A percentile compares a stretch with the other conserved stretches of the same genome.
Evolutionary conservation across 2,797 vertebrate species (phyloP).

Genomic region (Schizothorax lantsangensis): DNA sequence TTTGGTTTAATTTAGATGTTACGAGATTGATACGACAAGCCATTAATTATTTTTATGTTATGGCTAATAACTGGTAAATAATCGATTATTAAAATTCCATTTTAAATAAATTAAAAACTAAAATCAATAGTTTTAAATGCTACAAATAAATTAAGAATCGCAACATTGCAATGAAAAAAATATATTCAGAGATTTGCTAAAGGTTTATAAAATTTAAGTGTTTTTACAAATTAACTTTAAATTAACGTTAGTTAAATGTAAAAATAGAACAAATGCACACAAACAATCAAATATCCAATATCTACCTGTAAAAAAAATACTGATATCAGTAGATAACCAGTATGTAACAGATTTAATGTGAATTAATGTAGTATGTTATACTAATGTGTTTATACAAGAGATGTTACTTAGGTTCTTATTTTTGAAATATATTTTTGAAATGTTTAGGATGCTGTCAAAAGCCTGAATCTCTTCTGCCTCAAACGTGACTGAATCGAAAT

Average conservation of each 20-base stretch:
- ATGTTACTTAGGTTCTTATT: neutral
- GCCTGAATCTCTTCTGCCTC: neutral
- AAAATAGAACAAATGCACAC: neutral
- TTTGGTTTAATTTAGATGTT: neutral
- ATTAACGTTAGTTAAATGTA: too few relatives aligned
- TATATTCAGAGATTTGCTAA: too few relatives aligned
- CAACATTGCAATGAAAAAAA: too few relatives aligned
- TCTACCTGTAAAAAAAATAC: neutral
- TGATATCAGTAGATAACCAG: neutral
- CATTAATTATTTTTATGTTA: neutral
- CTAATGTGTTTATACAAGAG: neutral
- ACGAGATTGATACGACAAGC: neutral
- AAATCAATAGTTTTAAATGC: too few relatives aligned
- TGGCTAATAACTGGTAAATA: neutral
- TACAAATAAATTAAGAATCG: too few relatives aligned
- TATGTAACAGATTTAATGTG: neutral
- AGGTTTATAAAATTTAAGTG: too few relatives aligned
- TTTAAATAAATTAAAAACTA: too few relatives aligned
- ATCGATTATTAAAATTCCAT: too few relatives aligned
- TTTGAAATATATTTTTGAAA: neutral
- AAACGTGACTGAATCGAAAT: slow-evolving; percentile 2
- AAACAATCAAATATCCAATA: neutral
- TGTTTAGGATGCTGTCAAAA: neutral
- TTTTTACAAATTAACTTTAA: too few relatives aligned
- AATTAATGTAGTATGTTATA: neutral